A percentile compares a stretch with the other conserved stretches of the same genome.
These are phyloP conservation scores for Eupsittula cactorum DNA, from an alignment of 2,113 vertebrate species.

Conservation along the genomic window DNA sequence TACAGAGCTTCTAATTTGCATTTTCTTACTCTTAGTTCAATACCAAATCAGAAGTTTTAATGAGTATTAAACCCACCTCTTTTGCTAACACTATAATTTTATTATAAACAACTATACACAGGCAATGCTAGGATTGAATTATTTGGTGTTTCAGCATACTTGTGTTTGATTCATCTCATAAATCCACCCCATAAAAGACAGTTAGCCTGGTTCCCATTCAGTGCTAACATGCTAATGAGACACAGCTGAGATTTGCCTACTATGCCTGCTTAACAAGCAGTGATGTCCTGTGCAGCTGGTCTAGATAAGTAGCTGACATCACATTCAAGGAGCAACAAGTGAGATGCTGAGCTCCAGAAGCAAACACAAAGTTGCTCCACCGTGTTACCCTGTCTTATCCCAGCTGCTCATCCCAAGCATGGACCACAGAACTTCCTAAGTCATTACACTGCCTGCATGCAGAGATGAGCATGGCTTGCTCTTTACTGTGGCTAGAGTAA, in stretches of 20 bases:
- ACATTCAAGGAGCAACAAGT: background rate
- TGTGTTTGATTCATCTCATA: conserved; percentile 5
- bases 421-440: background rate
- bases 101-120: background rate
- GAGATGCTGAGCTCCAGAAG: background rate
- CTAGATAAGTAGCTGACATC: background rate
- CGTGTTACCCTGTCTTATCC: background rate
- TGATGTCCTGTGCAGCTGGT: background rate
- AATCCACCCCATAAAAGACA: background rate
- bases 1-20: conserved; percentile 9
- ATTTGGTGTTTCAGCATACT: background rate
- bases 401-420: background rate
- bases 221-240: background rate
- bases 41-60: background rate
- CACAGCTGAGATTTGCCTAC: background rate
- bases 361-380: background rate
- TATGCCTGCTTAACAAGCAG: background rate
- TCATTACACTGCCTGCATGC: background rate
- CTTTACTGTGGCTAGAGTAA: background rate
- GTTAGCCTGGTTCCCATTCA: background rate
- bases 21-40: conserved; percentile 13
- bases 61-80: background rate
- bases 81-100: background rate
- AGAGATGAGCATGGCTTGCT: background rate
- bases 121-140: background rate